Evolutionary conservation across 2,888 invertebrate species (phyloP).

Genomic region (Drosophila ustulata): DNA sequence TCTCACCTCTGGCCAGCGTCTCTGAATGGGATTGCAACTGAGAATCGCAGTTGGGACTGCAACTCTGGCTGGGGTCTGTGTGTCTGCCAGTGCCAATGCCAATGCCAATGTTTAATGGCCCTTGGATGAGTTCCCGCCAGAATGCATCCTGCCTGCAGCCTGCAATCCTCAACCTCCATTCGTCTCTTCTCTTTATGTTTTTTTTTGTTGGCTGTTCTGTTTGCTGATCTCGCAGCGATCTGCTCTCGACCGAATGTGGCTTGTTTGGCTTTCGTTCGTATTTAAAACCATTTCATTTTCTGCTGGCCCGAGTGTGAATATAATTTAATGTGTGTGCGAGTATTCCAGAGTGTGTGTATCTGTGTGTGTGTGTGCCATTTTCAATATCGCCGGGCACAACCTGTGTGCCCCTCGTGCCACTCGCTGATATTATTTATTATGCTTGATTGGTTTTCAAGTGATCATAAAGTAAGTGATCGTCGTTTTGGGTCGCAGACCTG

Average conservation of each 20-base stretch:
- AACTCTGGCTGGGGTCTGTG: slow-evolving; percentile 32
- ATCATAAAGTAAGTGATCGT: slow-evolving; percentile 84
- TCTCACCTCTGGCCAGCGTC: slow-evolving; percentile 40
- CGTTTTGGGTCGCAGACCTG: slow-evolving; percentile 52
- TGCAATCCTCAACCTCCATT: slow-evolving; percentile 29
- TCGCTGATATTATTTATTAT: slow-evolving; percentile 84
- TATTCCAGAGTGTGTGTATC: slow-evolving; percentile 1
- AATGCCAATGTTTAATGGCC: slow-evolving; percentile 45
- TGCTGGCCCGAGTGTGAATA: slow-evolving; percentile 85
- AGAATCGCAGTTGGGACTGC: background rate
- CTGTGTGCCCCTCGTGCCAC: slow-evolving; percentile 32
- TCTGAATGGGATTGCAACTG: slow-evolving; percentile 22
- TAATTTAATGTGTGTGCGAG: slow-evolving; percentile 83
- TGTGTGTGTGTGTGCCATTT: slow-evolving; percentile 73
- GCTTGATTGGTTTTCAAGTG: slow-evolving; percentile 85
- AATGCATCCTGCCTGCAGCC: slow-evolving; percentile 59
- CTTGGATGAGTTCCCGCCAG: slow-evolving; percentile 47
- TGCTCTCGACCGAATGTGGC: slow-evolving; percentile 19
- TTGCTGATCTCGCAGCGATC: slow-evolving; percentile 78
- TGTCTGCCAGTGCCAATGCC: slow-evolving; percentile 55
- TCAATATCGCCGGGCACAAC: slow-evolving; percentile 79
- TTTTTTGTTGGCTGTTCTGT: slow-evolving; percentile 55
- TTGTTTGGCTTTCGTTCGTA: slow-evolving; percentile 66
- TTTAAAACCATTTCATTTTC: slow-evolving; percentile 81
- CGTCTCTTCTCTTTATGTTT: background rate